Evolutionary conservation across 2,113 vertebrate species (phyloP).

Genomic region (Xerus inauris): DNA sequence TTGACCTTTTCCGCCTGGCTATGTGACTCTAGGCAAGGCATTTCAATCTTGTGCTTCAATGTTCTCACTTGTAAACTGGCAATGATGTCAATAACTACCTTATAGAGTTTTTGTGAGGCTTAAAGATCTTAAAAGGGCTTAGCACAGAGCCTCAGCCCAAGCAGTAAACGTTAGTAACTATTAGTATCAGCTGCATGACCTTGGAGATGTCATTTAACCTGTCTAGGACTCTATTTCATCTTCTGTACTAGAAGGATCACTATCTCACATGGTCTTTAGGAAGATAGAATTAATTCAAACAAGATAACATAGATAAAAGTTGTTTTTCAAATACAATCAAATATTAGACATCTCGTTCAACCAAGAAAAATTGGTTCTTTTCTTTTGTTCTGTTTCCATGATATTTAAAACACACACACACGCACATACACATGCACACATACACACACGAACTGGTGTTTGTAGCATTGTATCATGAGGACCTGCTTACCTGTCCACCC

Average conservation of each 20-base stretch:
- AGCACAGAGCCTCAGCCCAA: neutral
- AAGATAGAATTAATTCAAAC: conserved; percentile 7
- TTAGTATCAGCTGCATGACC: neutral
- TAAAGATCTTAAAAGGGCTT: neutral
- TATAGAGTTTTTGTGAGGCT: neutral
- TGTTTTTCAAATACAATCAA: conserved; percentile 24
- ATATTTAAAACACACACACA: neutral
- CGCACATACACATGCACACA: neutral
- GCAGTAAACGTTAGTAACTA: neutral
- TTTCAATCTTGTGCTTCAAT: neutral
- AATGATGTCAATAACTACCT: neutral
- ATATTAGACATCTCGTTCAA: neutral
- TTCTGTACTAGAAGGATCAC: neutral
- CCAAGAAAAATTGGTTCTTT: conserved; percentile 17
- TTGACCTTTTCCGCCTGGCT: too few species aligned
- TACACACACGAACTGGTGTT: neutral
- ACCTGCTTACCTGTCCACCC: neutral
- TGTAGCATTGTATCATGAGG: neutral
- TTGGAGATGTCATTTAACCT: neutral
- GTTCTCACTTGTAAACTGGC: conserved; percentile 1
- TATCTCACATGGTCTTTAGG: neutral
- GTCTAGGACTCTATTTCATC: neutral
- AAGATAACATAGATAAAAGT: neutral
- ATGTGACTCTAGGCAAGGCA: neutral
- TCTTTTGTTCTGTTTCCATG: neutral